Conservation (phyloP, 2,113 vertebrate species). For the Menura novaehollandiae region DNA sequence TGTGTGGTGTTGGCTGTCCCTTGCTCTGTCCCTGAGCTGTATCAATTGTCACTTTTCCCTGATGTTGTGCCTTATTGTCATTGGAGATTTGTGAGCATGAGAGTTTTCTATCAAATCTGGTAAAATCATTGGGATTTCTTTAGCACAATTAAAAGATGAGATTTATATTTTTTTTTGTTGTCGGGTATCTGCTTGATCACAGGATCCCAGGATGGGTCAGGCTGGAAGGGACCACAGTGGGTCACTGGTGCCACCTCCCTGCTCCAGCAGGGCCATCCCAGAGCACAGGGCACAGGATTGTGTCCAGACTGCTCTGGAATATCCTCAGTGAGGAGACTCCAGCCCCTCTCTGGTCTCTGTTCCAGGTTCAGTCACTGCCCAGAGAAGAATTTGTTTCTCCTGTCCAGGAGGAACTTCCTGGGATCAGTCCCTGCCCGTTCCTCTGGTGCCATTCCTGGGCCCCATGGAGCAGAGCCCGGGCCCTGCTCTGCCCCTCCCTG, state of each 20-base stretch:
- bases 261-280: not conserved
- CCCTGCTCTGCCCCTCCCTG: not conserved
- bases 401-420: not conserved
- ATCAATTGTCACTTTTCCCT: not conserved
- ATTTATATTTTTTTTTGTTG: not conserved
- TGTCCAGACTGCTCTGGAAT: not conserved
- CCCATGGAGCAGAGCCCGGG: not conserved
- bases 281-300: not conserved
- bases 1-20: not conserved
- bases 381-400: not conserved
- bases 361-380: not conserved
- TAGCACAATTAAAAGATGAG: constrained; percentile 20
- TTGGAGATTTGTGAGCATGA: not conserved
- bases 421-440: not conserved
- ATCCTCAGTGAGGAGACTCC: not conserved
- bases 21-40: not conserved
- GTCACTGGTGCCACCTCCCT: not conserved
- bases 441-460: not conserved
- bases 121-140: not conserved
- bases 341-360: not conserved
- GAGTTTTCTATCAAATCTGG: not conserved
- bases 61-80: not conserved
- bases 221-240: not conserved
- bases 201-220: not conserved
- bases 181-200: not conserved